Percentiles rank a stretch among this genome's conserved stretches.
Evolutionary conservation across 2,113 vertebrate genomes (phyloP).

Genomic region (Sialia sialis): DNA sequence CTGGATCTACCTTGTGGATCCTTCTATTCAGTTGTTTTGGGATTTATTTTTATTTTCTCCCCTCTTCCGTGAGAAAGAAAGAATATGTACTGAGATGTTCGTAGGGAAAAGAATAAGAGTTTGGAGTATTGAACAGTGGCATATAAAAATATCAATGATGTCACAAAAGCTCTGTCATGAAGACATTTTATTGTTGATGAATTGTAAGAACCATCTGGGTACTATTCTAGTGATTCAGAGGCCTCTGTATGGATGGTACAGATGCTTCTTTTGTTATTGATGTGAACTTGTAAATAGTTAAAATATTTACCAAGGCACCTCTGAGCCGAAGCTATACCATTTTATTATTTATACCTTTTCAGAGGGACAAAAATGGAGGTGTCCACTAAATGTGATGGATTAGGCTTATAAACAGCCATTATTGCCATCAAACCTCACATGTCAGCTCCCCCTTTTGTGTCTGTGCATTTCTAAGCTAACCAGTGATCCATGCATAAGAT

Average conservation of each 20-base stretch:
- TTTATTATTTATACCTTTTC: constrained; percentile 99
- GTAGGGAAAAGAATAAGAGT: neutral
- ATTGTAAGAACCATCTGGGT: constrained; percentile 91
- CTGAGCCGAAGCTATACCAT: constrained; percentile 77
- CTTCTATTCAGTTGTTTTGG: neutral
- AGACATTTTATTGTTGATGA: constrained; percentile 73
- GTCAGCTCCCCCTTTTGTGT: constrained; percentile 96
- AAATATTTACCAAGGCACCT: constrained; percentile 98
- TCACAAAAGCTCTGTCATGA: constrained; percentile 54
- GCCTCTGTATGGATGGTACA: constrained; percentile 81
- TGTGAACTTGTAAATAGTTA: constrained; percentile 98
- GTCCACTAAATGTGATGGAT: constrained; percentile 99
- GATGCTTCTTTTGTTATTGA: constrained; percentile 94
- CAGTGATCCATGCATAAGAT: constrained; percentile 98
- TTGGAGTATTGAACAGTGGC: constrained; percentile 25
- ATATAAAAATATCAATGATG: constrained; percentile 57
- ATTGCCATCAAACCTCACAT: constrained; percentile 95
- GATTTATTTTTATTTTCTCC: too few relatives aligned
- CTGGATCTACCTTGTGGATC: neutral
- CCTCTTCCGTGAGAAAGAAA: neutral
- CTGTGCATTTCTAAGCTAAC: constrained; percentile 97
- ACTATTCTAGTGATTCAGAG: constrained; percentile 72
- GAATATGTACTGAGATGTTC: neutral
- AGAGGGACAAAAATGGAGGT: constrained; percentile 96
- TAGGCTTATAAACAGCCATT: constrained; percentile 99